Evolutionary conservation across 1,140 invertebrate genomes (phyloP).

Genomic region (Sycophila sp.): DNA sequence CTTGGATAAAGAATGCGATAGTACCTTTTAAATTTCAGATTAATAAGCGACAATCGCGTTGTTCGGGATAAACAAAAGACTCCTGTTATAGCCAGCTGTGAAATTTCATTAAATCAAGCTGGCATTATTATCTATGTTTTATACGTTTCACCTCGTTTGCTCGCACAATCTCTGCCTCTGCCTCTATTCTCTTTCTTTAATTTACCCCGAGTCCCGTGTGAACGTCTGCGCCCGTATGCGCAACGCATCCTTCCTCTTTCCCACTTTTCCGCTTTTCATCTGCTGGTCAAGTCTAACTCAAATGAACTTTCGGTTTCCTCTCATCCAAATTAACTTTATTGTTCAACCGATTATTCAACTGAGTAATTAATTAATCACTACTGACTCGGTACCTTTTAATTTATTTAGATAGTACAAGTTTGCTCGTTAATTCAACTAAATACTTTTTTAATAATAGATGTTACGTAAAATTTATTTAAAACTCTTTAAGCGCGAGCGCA

Average conservation of each 20-base stretch:
- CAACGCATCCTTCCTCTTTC: no score
- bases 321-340: neutral
- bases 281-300: neutral
- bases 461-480: no score
- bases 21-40: no score
- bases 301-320: constrained; percentile 1
- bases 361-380: constrained; percentile 5
- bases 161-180: neutral
- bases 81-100: neutral
- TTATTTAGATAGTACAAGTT: no score
- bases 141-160: neutral
- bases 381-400: no score
- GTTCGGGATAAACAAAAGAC: neutral
- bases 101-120: constrained; percentile 30
- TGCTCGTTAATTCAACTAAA: no score
- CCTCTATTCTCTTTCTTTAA: neutral
- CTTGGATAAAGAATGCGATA: no score
- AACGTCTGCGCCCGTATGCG: neutral
- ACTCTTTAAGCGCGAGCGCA: no score
- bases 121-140: neutral
- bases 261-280: neutral
- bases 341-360: neutral
- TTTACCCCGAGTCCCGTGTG: neutral
- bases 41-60: neutral
- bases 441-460: no score